A percentile compares a stretch with the other conserved stretches of the same genome.
These are phyloP conservation scores for Isaurus tuberculatus DNA, from an alignment of 92 coral and sea anemone genomes.

Conservation along the genomic window DNA sequence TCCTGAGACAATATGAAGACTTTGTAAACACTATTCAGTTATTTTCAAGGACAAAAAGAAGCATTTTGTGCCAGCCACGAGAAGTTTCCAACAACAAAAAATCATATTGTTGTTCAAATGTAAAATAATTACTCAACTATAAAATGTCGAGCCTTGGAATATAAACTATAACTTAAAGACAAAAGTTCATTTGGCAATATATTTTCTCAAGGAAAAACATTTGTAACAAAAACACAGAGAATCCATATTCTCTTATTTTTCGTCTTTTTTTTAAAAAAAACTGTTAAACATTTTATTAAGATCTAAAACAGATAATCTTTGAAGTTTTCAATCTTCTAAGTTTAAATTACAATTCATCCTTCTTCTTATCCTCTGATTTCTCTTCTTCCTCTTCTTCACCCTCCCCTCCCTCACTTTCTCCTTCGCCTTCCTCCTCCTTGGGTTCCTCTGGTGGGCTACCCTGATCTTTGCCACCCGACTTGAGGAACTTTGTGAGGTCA, in stretches of 20 bases:
- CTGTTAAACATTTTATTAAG: neutral
- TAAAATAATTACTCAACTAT: constrained; percentile 8
- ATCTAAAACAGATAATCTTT: constrained; percentile 6
- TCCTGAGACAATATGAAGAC: constrained; percentile 12
- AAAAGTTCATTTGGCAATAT: neutral
- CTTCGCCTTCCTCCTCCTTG: constrained; percentile 67
- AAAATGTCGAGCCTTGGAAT: neutral
- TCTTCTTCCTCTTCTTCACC: constrained; percentile 71
- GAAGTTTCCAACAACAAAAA: constrained; percentile 27
- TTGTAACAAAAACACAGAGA: neutral
- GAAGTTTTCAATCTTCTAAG: neutral
- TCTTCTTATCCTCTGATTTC: constrained; percentile 49
- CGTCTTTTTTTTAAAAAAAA: constrained; percentile 5
- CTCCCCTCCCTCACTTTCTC: constrained; percentile 43
- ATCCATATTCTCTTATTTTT: neutral
- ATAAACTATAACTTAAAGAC: constrained; percentile 1
- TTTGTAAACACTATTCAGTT: constrained; percentile 28
- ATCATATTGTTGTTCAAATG: neutral
- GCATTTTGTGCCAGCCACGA: constrained; percentile 1
- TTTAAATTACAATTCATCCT: constrained; percentile 83
- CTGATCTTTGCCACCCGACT: constrained; percentile 90
- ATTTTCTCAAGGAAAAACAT: neutral
- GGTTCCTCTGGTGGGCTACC: constrained; percentile 61
- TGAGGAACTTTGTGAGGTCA: constrained; percentile 85
- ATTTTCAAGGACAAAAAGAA: constrained; percentile 22